Evolutionary conservation across 2,113 vertebrate species (phyloP), one percentile per base, ranked within the genome.

Genomic region (Anseranas semipalmata): DNA sequence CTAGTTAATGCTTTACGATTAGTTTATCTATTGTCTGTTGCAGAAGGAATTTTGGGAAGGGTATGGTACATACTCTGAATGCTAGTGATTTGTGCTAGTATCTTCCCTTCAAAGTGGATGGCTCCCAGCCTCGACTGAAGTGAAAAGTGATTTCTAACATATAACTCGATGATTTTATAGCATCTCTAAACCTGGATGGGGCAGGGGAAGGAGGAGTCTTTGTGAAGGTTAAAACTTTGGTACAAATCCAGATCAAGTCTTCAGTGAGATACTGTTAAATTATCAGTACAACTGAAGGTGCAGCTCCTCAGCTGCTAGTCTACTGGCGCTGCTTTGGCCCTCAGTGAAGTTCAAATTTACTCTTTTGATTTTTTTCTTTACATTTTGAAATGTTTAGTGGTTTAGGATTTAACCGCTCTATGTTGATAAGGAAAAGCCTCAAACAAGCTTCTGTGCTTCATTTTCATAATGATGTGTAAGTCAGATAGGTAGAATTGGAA

Each of bases 221-320:
- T 43, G 27, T 66, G 76, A 83, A 84, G 85, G 72, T 86, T 86
- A 86, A 89, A 83, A 71, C 19, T 87, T 30, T 70, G 86, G 59
- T 41, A 81, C 0, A 2, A 83, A 41, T 55, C 72, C 75, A 67
- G 12, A 24, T 66, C 76, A 21, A 77, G 9, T 58, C 62, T 82
- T 70, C 24, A 62, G 50, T 43, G 50, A 53, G 18, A 4, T 43
- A 5, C 5, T 68, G 33, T 68, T 68, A 68, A 90, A 62, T 2
- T 15, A 72, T 19, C 2, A 2, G 20, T 14, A 13, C 7, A 66
- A 5, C 18, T 41, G 35, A 63, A 85, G 78, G 43, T 46, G 43
- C 66, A 68, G 3, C n/a, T 67, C 16, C 3, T 35, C 10, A n/a
- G 33, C 30, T 78, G 28, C 22, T 56, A 4, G 76, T 68, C 25